Percentiles rank a stretch among this genome's conserved stretches.
phyloP scores from a whole-genome alignment of 2,113 vertebrate genomes.

The Spilogale gracilis region DNA sequence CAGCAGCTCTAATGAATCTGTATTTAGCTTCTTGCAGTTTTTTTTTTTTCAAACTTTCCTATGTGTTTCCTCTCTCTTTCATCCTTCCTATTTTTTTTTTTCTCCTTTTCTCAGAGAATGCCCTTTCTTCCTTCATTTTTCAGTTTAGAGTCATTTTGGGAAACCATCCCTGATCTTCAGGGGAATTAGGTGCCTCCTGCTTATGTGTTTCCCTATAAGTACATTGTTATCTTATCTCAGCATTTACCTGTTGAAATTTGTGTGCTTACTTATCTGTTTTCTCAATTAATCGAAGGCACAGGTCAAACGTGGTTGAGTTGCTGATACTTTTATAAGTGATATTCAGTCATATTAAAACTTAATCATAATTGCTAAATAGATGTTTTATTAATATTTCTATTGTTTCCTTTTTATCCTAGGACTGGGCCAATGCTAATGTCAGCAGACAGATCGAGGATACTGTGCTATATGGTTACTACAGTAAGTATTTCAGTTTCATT shows the following conservation, averaged over 20 bases:
- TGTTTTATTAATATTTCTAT: constrained; percentile 51
- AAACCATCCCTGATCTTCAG: neutral
- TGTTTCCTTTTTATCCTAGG: constrained; percentile 83
- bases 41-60: neutral
- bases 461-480: constrained; percentile 96
- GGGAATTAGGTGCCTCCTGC: neutral
- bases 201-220: neutral
- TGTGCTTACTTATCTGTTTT: neutral
- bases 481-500: constrained; percentile 91
- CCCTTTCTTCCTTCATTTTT: neutral
- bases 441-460: constrained; percentile 96
- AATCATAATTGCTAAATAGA: neutral
- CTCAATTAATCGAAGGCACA: neutral
- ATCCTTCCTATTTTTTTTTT: neutral
- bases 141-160: neutral
- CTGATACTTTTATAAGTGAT: constrained; percentile 23
- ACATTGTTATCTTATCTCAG: neutral
- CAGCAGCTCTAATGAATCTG: neutral
- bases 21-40: neutral
- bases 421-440: constrained; percentile 95
- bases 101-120: neutral
- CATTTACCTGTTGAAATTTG: neutral
- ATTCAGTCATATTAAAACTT: neutral
- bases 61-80: neutral
- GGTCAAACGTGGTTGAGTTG: neutral